Conservation (phyloP, 1,140 invertebrate genomes). For the Cydia fagiglandana region DNA sequence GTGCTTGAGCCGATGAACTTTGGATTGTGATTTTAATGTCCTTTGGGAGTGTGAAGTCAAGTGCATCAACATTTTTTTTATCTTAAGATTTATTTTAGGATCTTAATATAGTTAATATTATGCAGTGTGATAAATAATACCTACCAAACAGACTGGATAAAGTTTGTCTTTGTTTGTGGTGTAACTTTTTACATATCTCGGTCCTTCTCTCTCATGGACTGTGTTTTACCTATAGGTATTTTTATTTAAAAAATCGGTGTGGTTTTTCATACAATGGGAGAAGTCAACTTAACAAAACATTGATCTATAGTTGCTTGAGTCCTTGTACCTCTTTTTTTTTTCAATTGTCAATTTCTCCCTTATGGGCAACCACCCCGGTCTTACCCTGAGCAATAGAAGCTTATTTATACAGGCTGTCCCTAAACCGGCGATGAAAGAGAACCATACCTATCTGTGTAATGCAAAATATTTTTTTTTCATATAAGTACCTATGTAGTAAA, state of each 20-base stretch:
- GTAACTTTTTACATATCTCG: background rate
- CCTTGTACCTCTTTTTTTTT: background rate
- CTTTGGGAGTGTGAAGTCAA: constrained; percentile 17
- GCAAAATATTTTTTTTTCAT: too few relatives aligned
- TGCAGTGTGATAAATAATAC: background rate
- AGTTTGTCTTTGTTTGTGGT: background rate
- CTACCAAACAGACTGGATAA: background rate
- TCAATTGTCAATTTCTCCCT: background rate
- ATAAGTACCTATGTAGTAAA: too few relatives aligned
- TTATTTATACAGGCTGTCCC: background rate
- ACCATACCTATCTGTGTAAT: too few relatives aligned
- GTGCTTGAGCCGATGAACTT: constrained; percentile 46
- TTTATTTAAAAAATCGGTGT: too few relatives aligned
- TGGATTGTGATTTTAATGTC: constrained; percentile 15
- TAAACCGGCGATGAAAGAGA: background rate
- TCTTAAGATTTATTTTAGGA: background rate
- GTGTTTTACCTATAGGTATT: too few relatives aligned
- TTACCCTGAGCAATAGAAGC: background rate
- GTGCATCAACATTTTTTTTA: constrained; percentile 8
- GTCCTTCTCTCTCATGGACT: background rate
- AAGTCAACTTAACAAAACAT: background rate
- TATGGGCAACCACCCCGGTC: background rate
- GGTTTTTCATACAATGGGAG: background rate
- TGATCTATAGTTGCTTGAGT: background rate
- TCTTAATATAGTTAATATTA: background rate